Percentiles rank a stretch among this genome's conserved stretches.
Conservation (phyloP, 2,113 vertebrate genomes). For the Stomatorhinus ivindoensis region DNA sequence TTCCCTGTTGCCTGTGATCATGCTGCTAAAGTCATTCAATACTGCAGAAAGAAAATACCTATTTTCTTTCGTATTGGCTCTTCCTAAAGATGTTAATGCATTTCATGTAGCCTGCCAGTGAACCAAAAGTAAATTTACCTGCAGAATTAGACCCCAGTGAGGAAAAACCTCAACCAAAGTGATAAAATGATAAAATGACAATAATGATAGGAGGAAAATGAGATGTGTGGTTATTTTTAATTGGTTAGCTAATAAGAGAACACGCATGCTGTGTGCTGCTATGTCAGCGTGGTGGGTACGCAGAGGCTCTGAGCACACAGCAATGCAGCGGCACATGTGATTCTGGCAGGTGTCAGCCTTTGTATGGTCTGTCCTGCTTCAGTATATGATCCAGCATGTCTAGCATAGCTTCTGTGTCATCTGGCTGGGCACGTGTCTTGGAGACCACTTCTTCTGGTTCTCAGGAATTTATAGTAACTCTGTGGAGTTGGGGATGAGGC, state of each 20-base stretch:
- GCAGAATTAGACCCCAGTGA: neutral
- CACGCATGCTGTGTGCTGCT: neutral
- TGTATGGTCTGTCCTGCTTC: neutral
- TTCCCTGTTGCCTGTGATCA: neutral
- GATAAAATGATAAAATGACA: neutral
- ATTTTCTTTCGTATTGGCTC: neutral
- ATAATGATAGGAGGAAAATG: neutral
- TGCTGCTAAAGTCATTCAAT: neutral
- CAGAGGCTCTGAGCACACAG: neutral
- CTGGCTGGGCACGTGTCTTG: slow-evolving; percentile 20
- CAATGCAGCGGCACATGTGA: neutral
- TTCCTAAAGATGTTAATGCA: neutral
- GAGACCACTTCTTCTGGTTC: slow-evolving; percentile 46
- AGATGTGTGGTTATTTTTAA: neutral
- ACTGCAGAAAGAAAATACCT: neutral
- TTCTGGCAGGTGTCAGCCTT: neutral
- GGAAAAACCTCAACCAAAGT: neutral
- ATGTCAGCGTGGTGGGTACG: neutral
- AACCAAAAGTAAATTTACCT: neutral
- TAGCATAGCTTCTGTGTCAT: slow-evolving; percentile 20
- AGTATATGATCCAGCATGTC: neutral
- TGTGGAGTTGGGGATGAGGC: slow-evolving; percentile 58
- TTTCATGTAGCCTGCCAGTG: neutral
- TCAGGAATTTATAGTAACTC: slow-evolving; percentile 70
- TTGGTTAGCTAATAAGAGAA: neutral